Percentiles rank a stretch among this genome's conserved stretches.
phyloP scores from a whole-genome alignment of 2,113 vertebrate genomes.

The Numida meleagris region DNA sequence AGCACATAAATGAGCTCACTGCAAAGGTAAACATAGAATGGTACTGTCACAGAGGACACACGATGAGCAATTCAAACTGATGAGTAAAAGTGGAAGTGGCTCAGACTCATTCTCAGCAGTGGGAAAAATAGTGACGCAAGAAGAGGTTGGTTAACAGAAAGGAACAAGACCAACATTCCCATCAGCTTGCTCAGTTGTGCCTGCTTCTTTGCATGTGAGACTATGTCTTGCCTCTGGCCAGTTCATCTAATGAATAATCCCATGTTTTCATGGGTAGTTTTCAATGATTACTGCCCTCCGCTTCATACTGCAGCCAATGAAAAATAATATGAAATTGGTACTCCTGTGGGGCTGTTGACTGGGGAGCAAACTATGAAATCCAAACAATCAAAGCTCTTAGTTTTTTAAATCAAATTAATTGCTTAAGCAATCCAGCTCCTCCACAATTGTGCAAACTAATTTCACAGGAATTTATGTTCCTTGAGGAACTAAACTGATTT shows the following conservation, averaged over 20 bases:
- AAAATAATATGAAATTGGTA: neutral
- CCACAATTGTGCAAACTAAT: neutral
- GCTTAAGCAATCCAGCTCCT: neutral
- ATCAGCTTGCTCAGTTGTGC: fast-evolving
- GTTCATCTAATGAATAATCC: neutral
- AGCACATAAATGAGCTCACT: neutral
- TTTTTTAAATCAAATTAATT: neutral
- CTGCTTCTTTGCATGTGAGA: neutral
- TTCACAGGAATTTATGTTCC: neutral
- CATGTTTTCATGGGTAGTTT: fast-evolving
- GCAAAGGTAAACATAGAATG: conserved; percentile 34
- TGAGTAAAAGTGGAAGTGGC: conserved; percentile 23
- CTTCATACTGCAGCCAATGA: neutral
- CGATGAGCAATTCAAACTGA: neutral
- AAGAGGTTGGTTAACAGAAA: neutral
- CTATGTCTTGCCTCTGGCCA: neutral
- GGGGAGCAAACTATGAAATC: neutral
- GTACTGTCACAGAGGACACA: neutral
- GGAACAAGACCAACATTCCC: neutral
- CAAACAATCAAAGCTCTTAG: neutral
- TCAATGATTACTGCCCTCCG: neutral
- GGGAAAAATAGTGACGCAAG: neutral
- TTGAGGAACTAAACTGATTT: neutral
- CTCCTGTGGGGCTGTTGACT: neutral
- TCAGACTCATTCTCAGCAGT: neutral